phyloP scores from a whole-genome alignment of 1,140 invertebrate genomes.

The roundworm (Caenorhabditis elegans) region WBcel235 BX284604.4:7290501-7291000 shows the following conservation, averaged over 20 bases:
- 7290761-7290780: background rate
- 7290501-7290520: background rate
- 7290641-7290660: too few relatives aligned
- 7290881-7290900: background rate
- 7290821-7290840: background rate
- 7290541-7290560: background rate
- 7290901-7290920: too few relatives aligned
- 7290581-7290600: background rate
- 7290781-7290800: background rate
- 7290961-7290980: too few relatives aligned
- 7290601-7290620: background rate
- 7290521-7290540: background rate
- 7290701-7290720: background rate
- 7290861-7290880: background rate
- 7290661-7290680: background rate
- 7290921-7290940: too few relatives aligned
- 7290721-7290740: background rate
- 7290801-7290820: background rate
- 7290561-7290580: background rate
- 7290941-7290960: too few relatives aligned
- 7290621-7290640: too few relatives aligned
- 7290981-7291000: too few relatives aligned
- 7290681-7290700: background rate
- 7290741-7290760: background rate
- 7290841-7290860: background rate